Base-by-base conservation (phyloP, 2,797 vertebrate genomes). In the Tympanoctomys barrerae region DNA sequence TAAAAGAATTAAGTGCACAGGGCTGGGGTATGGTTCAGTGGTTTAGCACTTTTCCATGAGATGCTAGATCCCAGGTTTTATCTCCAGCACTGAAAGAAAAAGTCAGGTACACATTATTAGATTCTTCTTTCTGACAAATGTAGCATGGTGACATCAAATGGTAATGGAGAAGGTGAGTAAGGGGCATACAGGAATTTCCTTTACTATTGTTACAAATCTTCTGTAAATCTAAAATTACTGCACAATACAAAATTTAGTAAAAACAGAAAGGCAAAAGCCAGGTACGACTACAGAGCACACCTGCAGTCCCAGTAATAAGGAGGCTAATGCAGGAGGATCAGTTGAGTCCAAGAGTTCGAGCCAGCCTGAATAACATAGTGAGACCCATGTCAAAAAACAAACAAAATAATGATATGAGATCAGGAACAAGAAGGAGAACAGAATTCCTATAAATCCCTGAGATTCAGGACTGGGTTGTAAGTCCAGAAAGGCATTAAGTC, bases 401-500 rank as follows among this genome's bases (percentile, higher is more conserved):
- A 71, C n/a, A 71, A 36, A 70, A 49, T 73, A 80, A 90, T 49
- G 16, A 77, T 64, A 90, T 62, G 28, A 80, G 59, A 85, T 42
- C 70, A 93, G 68, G n/a, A 9, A 52, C 26, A 93, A 64, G 82
- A 77, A 89, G 75, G 31, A 77, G 54, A 59, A 73, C 80, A 79
- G 94, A 57, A 82, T 52, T 80, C 21, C 61, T 82, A 16, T 4
- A 87, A 52, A 92, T 14, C 22, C 19, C 57, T 64, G 87, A 81
- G 57, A 62, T 46, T 71, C 22, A 85, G 73, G 81, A 92, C 82
- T 6, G 70, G 42, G 3, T 36, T 59, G 7, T 21, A 49, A 79
- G 62, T 79, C 73, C n/a, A 46, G 6, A 1, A 46, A 31, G n/a
- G 62, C 94, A 86, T 42, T 36, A 80, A 82, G 46, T 39, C 16